phyloP scores from a whole-genome alignment of 2,888 invertebrate genomes.

The Drosophila crucigera region DNA sequence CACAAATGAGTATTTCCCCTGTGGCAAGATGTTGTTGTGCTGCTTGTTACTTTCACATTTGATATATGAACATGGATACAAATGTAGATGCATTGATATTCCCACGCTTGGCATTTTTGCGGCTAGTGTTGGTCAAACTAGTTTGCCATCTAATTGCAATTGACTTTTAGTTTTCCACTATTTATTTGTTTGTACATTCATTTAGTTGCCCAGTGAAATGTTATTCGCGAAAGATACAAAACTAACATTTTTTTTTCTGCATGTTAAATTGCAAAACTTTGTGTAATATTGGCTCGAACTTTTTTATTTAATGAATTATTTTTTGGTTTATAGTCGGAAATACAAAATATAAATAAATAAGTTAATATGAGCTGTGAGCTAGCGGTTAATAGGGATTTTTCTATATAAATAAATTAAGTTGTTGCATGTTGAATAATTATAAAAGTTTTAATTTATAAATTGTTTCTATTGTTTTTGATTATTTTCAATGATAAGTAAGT shows the following conservation, averaged over 20 bases:
- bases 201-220: constrained; percentile 45
- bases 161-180: constrained; percentile 33
- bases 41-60: constrained; percentile 29
- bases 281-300: constrained; percentile 13
- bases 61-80: background rate
- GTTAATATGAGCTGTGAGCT: background rate
- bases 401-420: background rate
- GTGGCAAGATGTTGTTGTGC: constrained; percentile 3
- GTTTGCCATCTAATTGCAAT: constrained; percentile 61
- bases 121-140: constrained; percentile 44
- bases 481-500: too few species aligned
- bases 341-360: background rate
- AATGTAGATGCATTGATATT: background rate
- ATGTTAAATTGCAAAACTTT: constrained; percentile 9
- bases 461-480: too few species aligned
- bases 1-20: constrained; percentile 52
- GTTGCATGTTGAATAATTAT: background rate
- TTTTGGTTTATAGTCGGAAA: background rate
- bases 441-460: background rate
- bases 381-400: background rate
- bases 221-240: constrained; percentile 23
- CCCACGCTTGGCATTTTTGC: constrained; percentile 15
- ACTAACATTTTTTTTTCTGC: background rate
- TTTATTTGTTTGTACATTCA: constrained; percentile 33
- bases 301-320: background rate